These are phyloP conservation scores for Nephrotoma appendiculata DNA, from an alignment of 2,888 invertebrate species.

Conservation along the genomic window DNA sequence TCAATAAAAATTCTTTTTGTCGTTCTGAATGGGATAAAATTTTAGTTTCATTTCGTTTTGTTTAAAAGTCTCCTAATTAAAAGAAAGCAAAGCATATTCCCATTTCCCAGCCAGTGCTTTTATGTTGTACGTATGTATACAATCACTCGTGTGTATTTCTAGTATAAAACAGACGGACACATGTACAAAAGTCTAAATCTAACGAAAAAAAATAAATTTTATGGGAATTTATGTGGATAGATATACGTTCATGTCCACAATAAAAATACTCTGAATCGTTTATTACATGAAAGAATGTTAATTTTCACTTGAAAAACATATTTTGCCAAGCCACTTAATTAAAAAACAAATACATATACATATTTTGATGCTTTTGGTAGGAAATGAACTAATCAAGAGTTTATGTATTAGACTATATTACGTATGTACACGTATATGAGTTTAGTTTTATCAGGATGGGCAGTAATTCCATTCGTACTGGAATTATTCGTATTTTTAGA, in stretches of 20 bases:
- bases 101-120: not conserved
- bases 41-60: not conserved
- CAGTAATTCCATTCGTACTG: not conserved
- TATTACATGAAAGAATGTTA: not conserved
- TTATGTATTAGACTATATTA: not conserved
- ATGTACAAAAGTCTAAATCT: not conserved
- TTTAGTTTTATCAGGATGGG: not conserved
- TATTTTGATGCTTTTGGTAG: not conserved
- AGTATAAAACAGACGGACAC: not conserved
- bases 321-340: not conserved
- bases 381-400: not conserved
- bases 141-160: not conserved
- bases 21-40: not conserved
- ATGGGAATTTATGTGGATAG: not conserved
- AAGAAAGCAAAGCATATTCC: not conserved
- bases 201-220: not conserved
- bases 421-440: not conserved
- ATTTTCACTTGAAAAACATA: not conserved
- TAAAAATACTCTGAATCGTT: not conserved
- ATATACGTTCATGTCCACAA: not conserved
- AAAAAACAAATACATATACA: not conserved
- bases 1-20: not conserved
- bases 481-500: not conserved
- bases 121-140: not conserved
- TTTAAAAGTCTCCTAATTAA: not conserved